Conservation (phyloP, 1,140 invertebrate species). For the Trigoniulus corallinus region DNA sequence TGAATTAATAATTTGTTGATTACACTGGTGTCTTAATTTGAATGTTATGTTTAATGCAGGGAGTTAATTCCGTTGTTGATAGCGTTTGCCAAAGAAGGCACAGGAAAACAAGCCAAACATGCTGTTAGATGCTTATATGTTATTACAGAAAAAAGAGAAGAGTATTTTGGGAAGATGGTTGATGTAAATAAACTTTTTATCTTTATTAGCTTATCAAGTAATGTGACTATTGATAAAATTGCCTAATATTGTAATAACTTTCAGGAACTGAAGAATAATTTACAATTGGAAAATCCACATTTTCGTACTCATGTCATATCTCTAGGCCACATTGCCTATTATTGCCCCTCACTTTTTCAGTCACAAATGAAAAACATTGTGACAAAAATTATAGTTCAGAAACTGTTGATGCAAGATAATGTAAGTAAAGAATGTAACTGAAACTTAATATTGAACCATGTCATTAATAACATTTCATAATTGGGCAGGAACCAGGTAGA, state of each 20-base stretch:
- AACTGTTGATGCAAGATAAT: constrained; percentile 69
- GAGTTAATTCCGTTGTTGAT: constrained; percentile 64
- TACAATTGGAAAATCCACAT: constrained; percentile 60
- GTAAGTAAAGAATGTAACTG: constrained; percentile 25
- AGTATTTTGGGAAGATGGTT: constrained; percentile 44
- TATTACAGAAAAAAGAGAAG: constrained; percentile 56
- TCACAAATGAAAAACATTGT: constrained; percentile 84
- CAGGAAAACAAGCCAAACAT: constrained; percentile 89
- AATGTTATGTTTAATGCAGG: background rate
- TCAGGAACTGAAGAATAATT: constrained; percentile 30
- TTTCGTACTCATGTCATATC: constrained; percentile 86
- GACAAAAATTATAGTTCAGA: constrained; percentile 87
- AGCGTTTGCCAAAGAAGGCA: constrained; percentile 67
- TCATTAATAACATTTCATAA: background rate
- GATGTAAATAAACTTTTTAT: constrained; percentile 1
- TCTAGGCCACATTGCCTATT: constrained; percentile 82
- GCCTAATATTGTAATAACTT: constrained; percentile 1
- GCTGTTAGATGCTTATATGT: constrained; percentile 77
- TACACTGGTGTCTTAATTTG: too few species aligned
- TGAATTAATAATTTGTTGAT: too few species aligned
- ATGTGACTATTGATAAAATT: too few species aligned
- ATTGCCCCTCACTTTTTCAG: constrained; percentile 73
- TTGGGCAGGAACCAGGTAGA: constrained; percentile 2
- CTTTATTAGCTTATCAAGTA: background rate
- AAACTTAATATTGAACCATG: constrained; percentile 1